These are phyloP conservation scores for Phodopus roborovskii DNA, from an alignment of 2,113 vertebrate genomes.

Conservation along the genomic window DNA sequence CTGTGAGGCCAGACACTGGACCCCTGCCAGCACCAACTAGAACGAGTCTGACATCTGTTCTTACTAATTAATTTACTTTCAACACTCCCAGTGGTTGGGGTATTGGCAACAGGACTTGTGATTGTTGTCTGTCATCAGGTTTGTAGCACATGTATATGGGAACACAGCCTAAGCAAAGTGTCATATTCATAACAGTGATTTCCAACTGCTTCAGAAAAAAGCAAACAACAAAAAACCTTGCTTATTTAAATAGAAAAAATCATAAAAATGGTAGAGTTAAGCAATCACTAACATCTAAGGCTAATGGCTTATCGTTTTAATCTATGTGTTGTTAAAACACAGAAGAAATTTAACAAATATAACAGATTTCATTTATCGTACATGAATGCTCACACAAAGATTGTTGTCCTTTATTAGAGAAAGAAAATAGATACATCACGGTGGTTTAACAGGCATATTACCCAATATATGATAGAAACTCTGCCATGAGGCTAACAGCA, in stretches of 20 bases:
- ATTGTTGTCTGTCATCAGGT: constrained; percentile 57
- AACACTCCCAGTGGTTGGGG: not conserved
- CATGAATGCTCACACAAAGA: not conserved
- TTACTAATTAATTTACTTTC: constrained; percentile 71
- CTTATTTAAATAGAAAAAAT: constrained; percentile 20
- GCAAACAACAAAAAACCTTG: not conserved
- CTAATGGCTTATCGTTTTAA: not conserved
- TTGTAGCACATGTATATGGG: constrained; percentile 67
- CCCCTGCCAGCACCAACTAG: constrained; percentile 37
- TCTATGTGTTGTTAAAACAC: not conserved
- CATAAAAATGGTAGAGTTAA: not conserved
- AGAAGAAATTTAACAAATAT: not conserved
- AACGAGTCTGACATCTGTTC: constrained; percentile 66
- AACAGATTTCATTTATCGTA: not conserved
- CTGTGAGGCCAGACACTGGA: not conserved
- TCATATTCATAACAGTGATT: constrained; percentile 30
- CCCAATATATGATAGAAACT: not conserved
- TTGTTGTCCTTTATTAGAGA: not conserved
- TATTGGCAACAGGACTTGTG: not conserved
- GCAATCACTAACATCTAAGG: not conserved
- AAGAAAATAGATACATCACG: not conserved
- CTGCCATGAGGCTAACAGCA: not conserved
- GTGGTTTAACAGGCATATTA: not conserved
- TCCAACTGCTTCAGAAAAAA: constrained; percentile 18
- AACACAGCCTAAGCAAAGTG: constrained; percentile 63